Base-by-base conservation (phyloP, 2,113 vertebrate genomes). In the Anthoscopus minutus region DNA sequence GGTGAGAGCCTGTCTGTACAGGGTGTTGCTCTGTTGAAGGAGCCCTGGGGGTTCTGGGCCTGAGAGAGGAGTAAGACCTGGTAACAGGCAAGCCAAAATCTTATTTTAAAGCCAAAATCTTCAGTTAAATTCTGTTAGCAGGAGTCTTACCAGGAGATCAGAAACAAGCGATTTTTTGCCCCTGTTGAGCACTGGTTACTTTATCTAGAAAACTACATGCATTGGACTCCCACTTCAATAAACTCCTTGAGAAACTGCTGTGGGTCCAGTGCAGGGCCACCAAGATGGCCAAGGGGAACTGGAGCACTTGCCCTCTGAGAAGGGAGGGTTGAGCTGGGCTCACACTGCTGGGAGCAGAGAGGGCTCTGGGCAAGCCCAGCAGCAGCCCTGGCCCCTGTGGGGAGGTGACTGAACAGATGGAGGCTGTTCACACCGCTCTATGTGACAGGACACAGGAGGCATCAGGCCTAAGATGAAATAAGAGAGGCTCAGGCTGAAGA, bases 301-400 rank as follows among this genome's bases (percentile, higher is more conserved):
- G 51, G 10, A 50, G 23, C 7, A 22, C 11, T 69, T 45, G 7
- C 1, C 21, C 11, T 71, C 1, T 45, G 35, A 67, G 30, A 45
- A 67, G 21, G 7, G 44, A 44, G 31, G 40, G 19, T n/a, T n/a
- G n/a, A 88, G 14, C 8, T 47, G 15, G 20, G n/a, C 12, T 82
- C 58, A 11, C 0, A 0, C 5, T n/a, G 4, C 25, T 20, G 38
- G 37, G 48, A 85, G 58, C 22, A 80, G 37, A n/a, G n/a, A 7
- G 27, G 30, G 17, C 13, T 88, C 54, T 38, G 9, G n/a, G 30
- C 15, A 21, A 58, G 33, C 15, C 19, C 27, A 37, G 18, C 5
- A 62, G 50, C 37, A 64, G 56, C 18, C 33, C 2, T 54, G 7
- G 40, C 8, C 14, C 11, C 10, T 54, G 5, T 0, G 0, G 19